Conservation (phyloP, 2,888 invertebrate genomes). For the Papilio protenor region DNA sequence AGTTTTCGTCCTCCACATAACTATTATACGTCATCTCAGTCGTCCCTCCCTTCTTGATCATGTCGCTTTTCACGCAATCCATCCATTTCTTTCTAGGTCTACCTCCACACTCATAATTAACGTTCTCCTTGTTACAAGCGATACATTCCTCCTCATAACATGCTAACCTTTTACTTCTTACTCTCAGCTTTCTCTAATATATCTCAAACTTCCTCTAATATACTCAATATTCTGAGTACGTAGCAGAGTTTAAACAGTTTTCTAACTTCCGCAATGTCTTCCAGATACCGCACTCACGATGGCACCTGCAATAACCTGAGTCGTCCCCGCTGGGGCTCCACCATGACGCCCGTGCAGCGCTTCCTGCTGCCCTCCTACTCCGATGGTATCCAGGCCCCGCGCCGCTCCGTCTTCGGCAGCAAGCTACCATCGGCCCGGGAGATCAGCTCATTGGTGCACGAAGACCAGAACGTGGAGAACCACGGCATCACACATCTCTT, state of each 20-base stretch:
- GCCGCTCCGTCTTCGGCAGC: constrained; percentile 84
- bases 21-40: too few relatives aligned
- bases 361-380: constrained; percentile 92
- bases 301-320: constrained; percentile 95
- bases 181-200: too few relatives aligned
- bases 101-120: too few relatives aligned
- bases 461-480: constrained; percentile 86
- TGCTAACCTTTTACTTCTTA: too few relatives aligned
- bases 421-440: constrained; percentile 90
- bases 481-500: constrained; percentile 90
- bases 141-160: too few relatives aligned
- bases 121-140: too few relatives aligned
- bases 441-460: constrained; percentile 87
- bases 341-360: constrained; percentile 92
- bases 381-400: constrained; percentile 87
- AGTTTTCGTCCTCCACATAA: too few relatives aligned
- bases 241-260: not conserved
- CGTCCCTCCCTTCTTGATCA: too few relatives aligned
- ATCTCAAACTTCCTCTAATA: too few relatives aligned
- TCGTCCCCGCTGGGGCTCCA: constrained; percentile 91
- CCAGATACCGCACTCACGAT: constrained; percentile 91
- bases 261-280: constrained; percentile 18
- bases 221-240: not conserved
- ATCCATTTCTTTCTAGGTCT: too few relatives aligned
- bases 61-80: too few relatives aligned